Evolutionary conservation across 2,797 vertebrate species (phyloP).

Genomic region (Morelia viridis): DNA sequence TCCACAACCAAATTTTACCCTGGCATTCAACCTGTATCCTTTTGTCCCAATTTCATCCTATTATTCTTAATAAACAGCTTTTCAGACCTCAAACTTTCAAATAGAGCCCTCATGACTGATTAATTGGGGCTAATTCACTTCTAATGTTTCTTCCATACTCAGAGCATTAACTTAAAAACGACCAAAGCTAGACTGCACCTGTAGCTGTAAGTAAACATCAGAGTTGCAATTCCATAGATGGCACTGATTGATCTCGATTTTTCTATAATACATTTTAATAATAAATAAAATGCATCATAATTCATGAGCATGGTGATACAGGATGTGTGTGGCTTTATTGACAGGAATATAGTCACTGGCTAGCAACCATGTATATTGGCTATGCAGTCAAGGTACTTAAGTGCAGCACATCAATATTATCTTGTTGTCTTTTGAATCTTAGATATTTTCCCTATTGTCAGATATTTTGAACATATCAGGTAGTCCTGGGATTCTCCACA

Average conservation of each 20-base stretch:
- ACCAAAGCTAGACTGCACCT: no score
- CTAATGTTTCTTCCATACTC: constrained; percentile 3
- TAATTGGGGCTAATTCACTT: constrained; percentile 16
- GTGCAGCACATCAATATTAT: background rate
- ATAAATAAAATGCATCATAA: background rate
- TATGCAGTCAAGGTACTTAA: no score
- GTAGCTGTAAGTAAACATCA: background rate
- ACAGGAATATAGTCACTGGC: no score
- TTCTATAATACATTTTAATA: background rate
- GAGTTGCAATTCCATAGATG: background rate
- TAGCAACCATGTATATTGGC: no score
- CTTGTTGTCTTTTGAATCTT: background rate
- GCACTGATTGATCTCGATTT: background rate
- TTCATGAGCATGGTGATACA: background rate
- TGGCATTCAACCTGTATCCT: background rate
- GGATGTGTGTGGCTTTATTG: background rate
- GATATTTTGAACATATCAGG: no score
- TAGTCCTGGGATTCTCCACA: no score
- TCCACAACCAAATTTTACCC: background rate
- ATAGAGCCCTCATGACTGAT: constrained; percentile 21
- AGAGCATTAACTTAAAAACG: background rate
- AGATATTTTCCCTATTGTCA: background rate
- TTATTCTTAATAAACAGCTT: constrained; percentile 24
- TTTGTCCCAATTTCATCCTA: background rate
- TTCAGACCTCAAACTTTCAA: constrained; percentile 2